Conservation (phyloP, 1,140 invertebrate genomes). For the Elysia chlorotica region DNA sequence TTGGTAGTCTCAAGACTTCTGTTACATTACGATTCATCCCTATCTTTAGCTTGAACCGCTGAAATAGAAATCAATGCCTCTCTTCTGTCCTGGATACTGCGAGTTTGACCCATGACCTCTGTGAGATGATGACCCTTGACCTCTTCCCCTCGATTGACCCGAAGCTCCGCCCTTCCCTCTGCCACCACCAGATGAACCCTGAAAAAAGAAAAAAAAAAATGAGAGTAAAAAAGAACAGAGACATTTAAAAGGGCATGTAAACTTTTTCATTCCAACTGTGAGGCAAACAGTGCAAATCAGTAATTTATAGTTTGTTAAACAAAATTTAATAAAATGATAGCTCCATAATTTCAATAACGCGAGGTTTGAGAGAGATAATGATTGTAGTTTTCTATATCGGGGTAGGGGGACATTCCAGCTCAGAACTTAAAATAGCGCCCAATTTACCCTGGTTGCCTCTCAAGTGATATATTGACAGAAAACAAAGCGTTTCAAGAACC, state of each 20-base stretch:
- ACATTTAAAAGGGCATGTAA: not conserved
- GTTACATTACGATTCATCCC: too few species aligned
- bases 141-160: slow-evolving; percentile 15
- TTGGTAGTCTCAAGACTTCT: too few species aligned
- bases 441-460: too few species aligned
- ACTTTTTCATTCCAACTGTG: not conserved
- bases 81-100: slow-evolving; percentile 22
- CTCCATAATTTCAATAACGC: not conserved
- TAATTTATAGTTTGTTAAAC: not conserved
- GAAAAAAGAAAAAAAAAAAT: not conserved
- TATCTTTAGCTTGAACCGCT: too few species aligned
- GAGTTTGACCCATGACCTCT: not conserved
- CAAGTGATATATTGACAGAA: too few species aligned
- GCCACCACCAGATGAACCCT: not conserved
- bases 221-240: not conserved
- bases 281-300: not conserved
- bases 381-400: too few species aligned
- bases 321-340: not conserved
- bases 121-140: slow-evolving; percentile 1
- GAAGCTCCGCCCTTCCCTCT: not conserved
- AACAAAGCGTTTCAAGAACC: too few species aligned
- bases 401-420: too few species aligned
- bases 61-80: slow-evolving; percentile 41
- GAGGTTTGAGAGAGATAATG: too few species aligned
- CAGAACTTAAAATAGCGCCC: too few species aligned